A percentile compares a stretch with the other conserved stretches of the same genome.
Evolutionary conservation across 2,113 vertebrate genomes (phyloP).

Genomic region (Cavia porcellus): DNA sequence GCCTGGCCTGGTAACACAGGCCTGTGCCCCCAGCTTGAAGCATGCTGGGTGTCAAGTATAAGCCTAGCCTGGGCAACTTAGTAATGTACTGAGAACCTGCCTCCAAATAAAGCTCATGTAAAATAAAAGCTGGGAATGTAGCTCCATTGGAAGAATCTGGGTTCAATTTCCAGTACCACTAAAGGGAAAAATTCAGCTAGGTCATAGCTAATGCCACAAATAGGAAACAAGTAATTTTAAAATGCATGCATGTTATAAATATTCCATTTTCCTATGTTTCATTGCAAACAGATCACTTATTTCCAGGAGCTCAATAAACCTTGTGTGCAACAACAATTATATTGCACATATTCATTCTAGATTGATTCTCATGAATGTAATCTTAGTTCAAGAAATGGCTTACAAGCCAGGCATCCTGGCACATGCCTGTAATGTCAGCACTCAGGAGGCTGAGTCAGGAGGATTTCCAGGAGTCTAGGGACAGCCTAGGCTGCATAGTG

Average conservation of each 20-base stretch:
- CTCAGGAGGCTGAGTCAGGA: not conserved
- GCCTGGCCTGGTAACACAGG: not conserved
- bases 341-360: not conserved
- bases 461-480: not conserved
- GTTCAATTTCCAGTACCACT: not conserved
- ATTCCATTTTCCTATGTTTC: not conserved
- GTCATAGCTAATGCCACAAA: not conserved
- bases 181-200: not conserved
- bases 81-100: not conserved
- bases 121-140: not conserved
- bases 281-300: not conserved
- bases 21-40: not conserved
- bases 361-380: not conserved
- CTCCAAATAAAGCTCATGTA: not conserved
- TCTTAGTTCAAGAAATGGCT: not conserved
- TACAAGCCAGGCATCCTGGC: not conserved
- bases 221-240: not conserved
- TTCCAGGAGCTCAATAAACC: not conserved
- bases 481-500: not conserved
- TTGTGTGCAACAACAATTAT: not conserved
- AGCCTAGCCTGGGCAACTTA: not conserved
- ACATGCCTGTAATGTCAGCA: not conserved
- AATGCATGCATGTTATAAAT: not conserved
- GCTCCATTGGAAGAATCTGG: not conserved
- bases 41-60: not conserved